A percentile compares a stretch with the other conserved stretches of the same genome.
Conservation (phyloP, 2,797 vertebrate genomes). For the Enteromius mattozi region DNA sequence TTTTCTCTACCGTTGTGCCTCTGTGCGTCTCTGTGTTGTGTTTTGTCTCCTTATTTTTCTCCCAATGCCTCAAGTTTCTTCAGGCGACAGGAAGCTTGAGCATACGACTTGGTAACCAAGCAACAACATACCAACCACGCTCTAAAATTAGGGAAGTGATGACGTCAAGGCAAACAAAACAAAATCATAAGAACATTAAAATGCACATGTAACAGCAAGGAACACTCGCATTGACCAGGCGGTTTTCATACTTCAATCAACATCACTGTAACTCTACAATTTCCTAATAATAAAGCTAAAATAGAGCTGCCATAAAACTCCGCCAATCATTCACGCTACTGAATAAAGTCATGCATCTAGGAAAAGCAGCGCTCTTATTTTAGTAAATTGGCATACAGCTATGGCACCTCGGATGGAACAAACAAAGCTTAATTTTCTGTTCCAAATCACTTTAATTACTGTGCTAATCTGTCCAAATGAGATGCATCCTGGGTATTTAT, state of each 20-base stretch:
- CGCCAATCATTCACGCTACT: not conserved
- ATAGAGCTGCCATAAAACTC: not conserved
- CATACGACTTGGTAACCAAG: constrained; percentile 61
- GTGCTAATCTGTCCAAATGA: constrained; percentile 38
- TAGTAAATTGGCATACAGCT: constrained; percentile 12
- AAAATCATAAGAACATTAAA: constrained; percentile 57
- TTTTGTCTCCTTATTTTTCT: constrained; percentile 53
- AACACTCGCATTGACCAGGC: constrained; percentile 21
- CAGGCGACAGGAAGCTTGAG: constrained; percentile 60
- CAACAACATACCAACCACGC: constrained; percentile 58
- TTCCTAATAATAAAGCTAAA: not conserved
- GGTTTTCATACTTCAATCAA: constrained; percentile 23
- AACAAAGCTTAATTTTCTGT: constrained; percentile 27
- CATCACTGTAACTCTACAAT: not conserved
- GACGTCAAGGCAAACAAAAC: constrained; percentile 58
- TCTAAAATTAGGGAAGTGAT: constrained; percentile 65
- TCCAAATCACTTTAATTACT: constrained; percentile 36
- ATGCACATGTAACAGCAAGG: constrained; percentile 31
- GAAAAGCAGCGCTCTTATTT: constrained; percentile 6
- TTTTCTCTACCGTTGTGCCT: constrained; percentile 19
- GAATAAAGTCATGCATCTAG: constrained; percentile 22
- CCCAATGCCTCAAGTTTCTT: constrained; percentile 59
- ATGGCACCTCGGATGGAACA: constrained; percentile 20
- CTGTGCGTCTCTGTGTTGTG: constrained; percentile 40
- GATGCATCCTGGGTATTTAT: constrained; percentile 27